Evolutionary conservation across 2,797 vertebrate genomes (phyloP).

Genomic region (Enteromius trimaculatus): DNA sequence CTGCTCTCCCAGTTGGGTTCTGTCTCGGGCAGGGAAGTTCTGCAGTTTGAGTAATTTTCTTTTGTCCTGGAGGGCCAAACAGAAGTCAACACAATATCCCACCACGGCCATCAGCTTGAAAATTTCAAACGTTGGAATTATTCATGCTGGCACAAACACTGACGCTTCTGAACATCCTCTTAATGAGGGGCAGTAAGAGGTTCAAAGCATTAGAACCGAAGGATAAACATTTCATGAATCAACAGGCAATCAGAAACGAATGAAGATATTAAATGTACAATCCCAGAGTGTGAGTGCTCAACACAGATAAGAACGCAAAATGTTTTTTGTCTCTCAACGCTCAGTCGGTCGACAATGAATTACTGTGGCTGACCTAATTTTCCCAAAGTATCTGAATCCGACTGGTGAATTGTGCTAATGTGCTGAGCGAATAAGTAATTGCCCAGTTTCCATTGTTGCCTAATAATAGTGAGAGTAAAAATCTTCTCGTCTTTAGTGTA

Average conservation of each 20-base stretch:
- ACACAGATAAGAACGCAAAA: conserved; percentile 3
- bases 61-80: conserved; percentile 43
- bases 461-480: conserved; percentile 32
- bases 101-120: conserved; percentile 22
- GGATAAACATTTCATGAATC: conserved; percentile 8
- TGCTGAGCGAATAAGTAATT: conserved; percentile 61
- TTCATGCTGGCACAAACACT: conserved; percentile 19
- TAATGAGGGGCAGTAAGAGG: conserved; percentile 22
- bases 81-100: conserved; percentile 35
- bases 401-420: conserved; percentile 57
- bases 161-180: conserved; percentile 19
- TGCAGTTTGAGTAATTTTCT: conserved; percentile 25
- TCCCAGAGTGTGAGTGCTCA: conserved; percentile 1
- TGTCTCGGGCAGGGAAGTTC: conserved; percentile 1
- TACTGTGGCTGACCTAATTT: conserved; percentile 70
- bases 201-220: background rate
- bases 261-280: conserved; percentile 7
- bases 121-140: conserved; percentile 39
- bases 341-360: conserved; percentile 63
- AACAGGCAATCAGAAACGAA: conserved; percentile 5
- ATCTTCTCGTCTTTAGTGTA: background rate
- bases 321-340: conserved; percentile 26
- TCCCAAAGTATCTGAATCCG: conserved; percentile 45
- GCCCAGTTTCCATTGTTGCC: conserved; percentile 46
- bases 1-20: conserved; percentile 22